A percentile compares a stretch with the other conserved stretches of the same genome.
These are phyloP conservation scores for Cervus canadensis DNA, from an alignment of 2,113 vertebrate species.

Conservation along the genomic window DNA sequence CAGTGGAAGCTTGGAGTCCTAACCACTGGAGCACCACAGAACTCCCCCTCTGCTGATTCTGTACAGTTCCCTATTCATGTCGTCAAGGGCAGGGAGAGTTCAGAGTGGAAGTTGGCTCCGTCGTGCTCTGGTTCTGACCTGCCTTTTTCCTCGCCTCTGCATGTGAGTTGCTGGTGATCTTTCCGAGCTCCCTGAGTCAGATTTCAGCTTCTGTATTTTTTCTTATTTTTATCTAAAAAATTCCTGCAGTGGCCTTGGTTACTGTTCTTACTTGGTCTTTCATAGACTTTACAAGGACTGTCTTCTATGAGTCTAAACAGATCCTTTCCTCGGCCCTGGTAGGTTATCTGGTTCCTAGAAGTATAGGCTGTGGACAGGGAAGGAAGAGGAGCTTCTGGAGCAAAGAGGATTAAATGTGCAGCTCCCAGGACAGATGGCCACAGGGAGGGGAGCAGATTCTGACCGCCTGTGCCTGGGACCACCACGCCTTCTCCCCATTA, in stretches of 20 bases:
- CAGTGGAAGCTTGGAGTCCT: not conserved
- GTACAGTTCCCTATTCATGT: rapidly evolving
- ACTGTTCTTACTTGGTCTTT: not conserved
- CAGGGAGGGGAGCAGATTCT: no score
- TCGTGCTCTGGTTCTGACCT: rapidly evolving
- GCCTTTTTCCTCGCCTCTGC: rapidly evolving
- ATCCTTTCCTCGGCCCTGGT: not conserved
- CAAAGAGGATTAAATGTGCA: not conserved
- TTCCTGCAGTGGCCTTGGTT: not conserved
- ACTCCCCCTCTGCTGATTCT: not conserved
- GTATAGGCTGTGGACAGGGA: rapidly evolving
- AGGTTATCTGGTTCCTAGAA: not conserved
- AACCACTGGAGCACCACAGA: not conserved
- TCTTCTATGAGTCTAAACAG: not conserved
- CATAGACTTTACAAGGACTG: not conserved
- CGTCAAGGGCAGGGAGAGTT: not conserved
- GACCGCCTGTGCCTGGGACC: not conserved
- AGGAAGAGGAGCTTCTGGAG: not conserved
- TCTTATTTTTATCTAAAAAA: not conserved
- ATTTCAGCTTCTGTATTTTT: not conserved
- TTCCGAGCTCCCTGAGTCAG: rapidly evolving
- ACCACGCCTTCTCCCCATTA: not conserved
- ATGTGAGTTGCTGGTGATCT: rapidly evolving
- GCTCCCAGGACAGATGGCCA: rapidly evolving
- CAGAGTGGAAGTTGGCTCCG: not conserved